These are phyloP conservation scores for Pterocles orientalis DNA, from an alignment of 2,113 vertebrate species.

Conservation along the genomic window DNA sequence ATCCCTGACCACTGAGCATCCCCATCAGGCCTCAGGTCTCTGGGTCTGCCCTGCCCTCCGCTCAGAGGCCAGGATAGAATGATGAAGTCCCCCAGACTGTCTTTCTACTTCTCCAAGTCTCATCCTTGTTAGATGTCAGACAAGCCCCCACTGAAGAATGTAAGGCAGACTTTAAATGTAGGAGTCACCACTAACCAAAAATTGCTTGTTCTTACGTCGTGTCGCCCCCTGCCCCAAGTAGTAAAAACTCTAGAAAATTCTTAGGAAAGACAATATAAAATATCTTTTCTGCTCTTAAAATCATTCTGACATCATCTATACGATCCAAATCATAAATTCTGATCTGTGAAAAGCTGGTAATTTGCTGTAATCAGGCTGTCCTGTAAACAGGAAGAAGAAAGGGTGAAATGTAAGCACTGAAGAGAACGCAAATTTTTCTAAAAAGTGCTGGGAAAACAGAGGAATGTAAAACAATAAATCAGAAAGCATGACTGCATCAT, in stretches of 20 bases:
- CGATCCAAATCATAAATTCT: neutral
- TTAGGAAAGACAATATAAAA: neutral
- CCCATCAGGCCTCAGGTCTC: neutral
- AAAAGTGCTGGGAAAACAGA: neutral
- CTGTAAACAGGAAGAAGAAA: neutral
- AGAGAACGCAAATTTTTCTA: neutral
- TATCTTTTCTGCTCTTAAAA: neutral
- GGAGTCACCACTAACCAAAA: neutral
- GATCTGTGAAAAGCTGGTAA: neutral
- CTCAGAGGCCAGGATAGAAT: neutral
- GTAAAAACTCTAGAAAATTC: neutral
- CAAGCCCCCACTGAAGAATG: rapidly evolving
- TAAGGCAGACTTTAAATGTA: neutral
- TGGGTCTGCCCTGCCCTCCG: neutral
- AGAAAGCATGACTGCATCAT: neutral
- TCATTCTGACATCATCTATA: neutral
- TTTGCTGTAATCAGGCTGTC: neutral
- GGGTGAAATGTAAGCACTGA: neutral
- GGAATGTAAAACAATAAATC: constrained; percentile 20
- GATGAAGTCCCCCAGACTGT: neutral
- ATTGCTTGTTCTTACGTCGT: neutral
- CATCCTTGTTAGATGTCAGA: neutral
- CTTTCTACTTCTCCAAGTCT: neutral
- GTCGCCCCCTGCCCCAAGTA: rapidly evolving
- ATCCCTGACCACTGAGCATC: neutral